These are phyloP conservation scores for Episyrphus balteatus DNA, from an alignment of 1,140 invertebrate species.

Conservation along the genomic window DNA sequence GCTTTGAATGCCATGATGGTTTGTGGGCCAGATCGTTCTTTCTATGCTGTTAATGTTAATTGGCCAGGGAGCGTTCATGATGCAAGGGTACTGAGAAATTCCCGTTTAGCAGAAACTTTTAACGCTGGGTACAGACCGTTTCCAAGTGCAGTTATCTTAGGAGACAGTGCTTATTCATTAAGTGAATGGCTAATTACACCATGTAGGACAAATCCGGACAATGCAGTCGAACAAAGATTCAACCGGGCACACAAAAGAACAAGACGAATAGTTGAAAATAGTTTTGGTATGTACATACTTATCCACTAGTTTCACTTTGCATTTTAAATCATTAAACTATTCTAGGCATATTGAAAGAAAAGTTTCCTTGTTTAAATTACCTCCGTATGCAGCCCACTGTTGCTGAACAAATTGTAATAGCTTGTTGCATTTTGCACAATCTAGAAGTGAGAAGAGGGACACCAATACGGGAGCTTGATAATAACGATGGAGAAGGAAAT, in stretches of 20 bases:
- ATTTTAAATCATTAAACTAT: too few species aligned
- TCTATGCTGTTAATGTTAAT: not conserved
- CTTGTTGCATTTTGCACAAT: too few species aligned
- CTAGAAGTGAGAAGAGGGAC: too few species aligned
- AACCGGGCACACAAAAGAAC: not conserved
- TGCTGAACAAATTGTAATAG: too few species aligned
- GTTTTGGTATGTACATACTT: too few species aligned
- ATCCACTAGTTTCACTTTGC: too few species aligned
- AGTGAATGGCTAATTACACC: too few species aligned
- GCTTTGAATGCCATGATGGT: not conserved
- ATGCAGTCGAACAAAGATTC: not conserved
- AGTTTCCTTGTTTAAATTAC: not conserved
- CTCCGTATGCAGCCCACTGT: too few species aligned
- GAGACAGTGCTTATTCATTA: not conserved
- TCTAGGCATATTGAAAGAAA: slow-evolving; percentile 2
- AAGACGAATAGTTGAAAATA: not conserved
- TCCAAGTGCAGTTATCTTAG: not conserved
- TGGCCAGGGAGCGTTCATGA: not conserved
- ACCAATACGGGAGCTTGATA: too few species aligned
- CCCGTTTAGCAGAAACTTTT: not conserved
- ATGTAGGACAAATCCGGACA: too few species aligned
- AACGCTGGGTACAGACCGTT: not conserved
- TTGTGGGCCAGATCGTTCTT: not conserved
- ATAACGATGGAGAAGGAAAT: too few species aligned
- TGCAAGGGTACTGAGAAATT: not conserved